Evolutionary conservation across 2,888 invertebrate genomes (phyloP).

Genomic region (Epistrophe eligans): DNA sequence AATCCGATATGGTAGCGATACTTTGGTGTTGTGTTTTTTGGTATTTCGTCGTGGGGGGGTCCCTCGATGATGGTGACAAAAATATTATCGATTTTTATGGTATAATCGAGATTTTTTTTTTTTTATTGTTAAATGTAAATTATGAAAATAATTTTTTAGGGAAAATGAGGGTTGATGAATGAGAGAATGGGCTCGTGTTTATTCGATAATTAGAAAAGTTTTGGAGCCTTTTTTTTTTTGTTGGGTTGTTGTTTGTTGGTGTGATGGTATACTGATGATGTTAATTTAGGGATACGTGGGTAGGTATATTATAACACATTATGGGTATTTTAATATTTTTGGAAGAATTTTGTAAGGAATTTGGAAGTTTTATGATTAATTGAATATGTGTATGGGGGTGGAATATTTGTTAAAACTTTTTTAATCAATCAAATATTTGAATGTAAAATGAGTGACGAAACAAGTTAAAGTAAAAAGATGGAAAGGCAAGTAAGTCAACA

Average conservation of each 20-base stretch:
- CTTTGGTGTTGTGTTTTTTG: slow-evolving; percentile 10
- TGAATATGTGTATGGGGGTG: not conserved
- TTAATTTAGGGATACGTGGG: not conserved
- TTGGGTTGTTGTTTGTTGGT: no score
- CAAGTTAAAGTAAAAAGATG: not conserved
- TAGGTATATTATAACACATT: not conserved
- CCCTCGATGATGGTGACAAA: slow-evolving; percentile 1
- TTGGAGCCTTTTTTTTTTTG: not conserved
- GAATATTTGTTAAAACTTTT: slow-evolving; percentile 6
- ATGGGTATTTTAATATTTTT: not conserved
- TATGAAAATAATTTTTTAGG: slow-evolving; percentile 10
- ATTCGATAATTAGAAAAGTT: slow-evolving; percentile 38
- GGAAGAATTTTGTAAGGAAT: slow-evolving; percentile 9
- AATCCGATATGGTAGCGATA: not conserved
- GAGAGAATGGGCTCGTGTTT: not conserved
- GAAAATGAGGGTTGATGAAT: not conserved
- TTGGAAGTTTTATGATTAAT: slow-evolving; percentile 11
- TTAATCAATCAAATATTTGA: slow-evolving; percentile 31
- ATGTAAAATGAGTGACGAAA: not conserved
- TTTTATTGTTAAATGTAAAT: slow-evolving; percentile 5
- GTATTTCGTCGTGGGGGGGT: slow-evolving; percentile 2
- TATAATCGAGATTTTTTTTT: not conserved
- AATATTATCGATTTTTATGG: slow-evolving; percentile 17
- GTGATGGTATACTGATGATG: not conserved
- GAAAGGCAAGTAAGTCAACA: not conserved